Conservation (phyloP, 2,888 invertebrate genomes). For the Chymomyza amoena region DNA sequence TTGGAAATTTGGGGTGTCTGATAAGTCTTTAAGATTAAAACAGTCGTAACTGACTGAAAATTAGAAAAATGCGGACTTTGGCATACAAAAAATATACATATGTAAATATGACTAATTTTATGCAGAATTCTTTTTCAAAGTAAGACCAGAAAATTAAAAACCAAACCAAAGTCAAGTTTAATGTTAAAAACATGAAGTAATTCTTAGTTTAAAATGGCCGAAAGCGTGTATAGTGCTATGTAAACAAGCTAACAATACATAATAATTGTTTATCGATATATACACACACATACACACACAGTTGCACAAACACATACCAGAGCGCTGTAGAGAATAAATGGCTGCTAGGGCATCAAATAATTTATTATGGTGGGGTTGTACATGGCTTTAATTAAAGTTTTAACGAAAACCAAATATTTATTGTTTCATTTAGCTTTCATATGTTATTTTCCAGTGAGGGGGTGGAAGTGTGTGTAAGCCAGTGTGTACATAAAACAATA, state of each 20-base stretch:
- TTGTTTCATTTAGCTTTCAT: conserved; percentile 71
- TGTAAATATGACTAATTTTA: too few species aligned
- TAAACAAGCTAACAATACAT: conserved; percentile 53
- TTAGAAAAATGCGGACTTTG: too few species aligned
- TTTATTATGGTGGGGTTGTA: conserved; percentile 53
- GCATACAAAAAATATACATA: too few species aligned
- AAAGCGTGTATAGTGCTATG: background rate
- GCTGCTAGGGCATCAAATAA: conserved; percentile 56
- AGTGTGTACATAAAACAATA: conserved; percentile 22
- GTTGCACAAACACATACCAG: too few species aligned
- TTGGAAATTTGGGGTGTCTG: too few species aligned
- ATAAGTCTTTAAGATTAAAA: too few species aligned
- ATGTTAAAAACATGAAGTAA: too few species aligned
- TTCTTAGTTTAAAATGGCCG: too few species aligned
- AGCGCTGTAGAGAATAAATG: background rate
- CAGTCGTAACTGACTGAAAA: too few species aligned
- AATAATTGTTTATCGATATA: conserved; percentile 65
- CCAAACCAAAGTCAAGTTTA: too few species aligned
- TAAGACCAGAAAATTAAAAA: too few species aligned
- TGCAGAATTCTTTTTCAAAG: too few species aligned
- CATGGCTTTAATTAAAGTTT: conserved; percentile 73
- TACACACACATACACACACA: conserved; percentile 8
- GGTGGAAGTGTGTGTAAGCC: conserved; percentile 32
- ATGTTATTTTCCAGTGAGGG: conserved; percentile 30
- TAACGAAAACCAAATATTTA: conserved; percentile 72